Percentiles rank a stretch among this genome's conserved stretches.
These are phyloP conservation scores for Cetonia aurata DNA, from an alignment of 2,888 invertebrate species.

Conservation along the genomic window DNA sequence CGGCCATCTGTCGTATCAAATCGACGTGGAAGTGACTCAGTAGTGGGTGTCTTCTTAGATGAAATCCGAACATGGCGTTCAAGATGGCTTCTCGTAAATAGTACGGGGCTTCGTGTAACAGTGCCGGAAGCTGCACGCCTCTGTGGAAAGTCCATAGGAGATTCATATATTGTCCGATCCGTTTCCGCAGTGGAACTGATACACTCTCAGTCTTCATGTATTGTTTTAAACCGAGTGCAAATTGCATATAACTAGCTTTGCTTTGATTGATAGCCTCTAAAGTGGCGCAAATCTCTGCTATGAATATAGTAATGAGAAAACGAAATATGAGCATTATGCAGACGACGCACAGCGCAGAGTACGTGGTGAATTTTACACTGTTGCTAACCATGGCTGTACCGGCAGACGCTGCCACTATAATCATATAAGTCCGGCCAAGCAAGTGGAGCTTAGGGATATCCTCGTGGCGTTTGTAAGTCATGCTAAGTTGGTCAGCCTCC, in stretches of 20 bases:
- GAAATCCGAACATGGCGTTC: constrained; percentile 54
- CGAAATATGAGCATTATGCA: constrained; percentile 35
- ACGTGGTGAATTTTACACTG: constrained; percentile 13
- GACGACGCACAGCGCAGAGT: constrained; percentile 32
- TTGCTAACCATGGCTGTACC: constrained; percentile 28
- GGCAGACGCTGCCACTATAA: constrained; percentile 31
- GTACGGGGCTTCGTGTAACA: constrained; percentile 53
- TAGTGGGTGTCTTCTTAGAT: constrained; percentile 52
- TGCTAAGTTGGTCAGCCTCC: not conserved
- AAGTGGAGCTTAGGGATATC: constrained; percentile 2
- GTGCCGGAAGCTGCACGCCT: constrained; percentile 49
- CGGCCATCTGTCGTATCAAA: constrained; percentile 54
- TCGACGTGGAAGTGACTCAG: constrained; percentile 54
- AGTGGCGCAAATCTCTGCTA: constrained; percentile 44
- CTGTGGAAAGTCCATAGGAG: constrained; percentile 42
- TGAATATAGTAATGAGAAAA: constrained; percentile 42
- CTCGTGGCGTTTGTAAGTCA: not conserved
- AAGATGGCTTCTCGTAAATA: constrained; percentile 54
- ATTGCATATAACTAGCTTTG: constrained; percentile 40
- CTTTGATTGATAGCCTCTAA: constrained; percentile 42
- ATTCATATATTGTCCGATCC: constrained; percentile 45
- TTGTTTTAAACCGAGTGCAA: constrained; percentile 43
- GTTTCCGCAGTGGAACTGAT: constrained; percentile 43
- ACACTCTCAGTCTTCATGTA: constrained; percentile 42
- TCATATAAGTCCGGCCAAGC: constrained; percentile 19